Base-by-base conservation (phyloP, 37 sponge, comb jelly and placozoan genomes). In the Spongia lamella region DNA sequence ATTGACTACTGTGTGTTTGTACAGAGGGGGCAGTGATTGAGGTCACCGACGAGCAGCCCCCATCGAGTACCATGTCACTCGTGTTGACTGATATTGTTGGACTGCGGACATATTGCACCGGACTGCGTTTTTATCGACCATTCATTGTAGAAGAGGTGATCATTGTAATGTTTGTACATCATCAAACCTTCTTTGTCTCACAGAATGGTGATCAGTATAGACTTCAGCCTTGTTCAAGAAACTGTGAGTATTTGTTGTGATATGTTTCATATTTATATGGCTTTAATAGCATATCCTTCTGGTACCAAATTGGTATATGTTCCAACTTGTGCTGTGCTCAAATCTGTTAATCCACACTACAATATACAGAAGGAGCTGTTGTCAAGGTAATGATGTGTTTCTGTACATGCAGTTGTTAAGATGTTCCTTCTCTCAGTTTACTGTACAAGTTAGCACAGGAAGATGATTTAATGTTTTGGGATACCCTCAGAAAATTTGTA, bases 331-430 rank as follows among this genome's bases (percentile, higher is more conserved):
- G 33, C 61, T n/a, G 82, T 80, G 1, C 72, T 89, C 34, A 60
- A 84, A 43, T 84, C 90, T 27, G 55, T 81, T 27, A 19, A 38
- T 57, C 90, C 90, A 1, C 65, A 59, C 38, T 84, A 85, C 81
- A 50, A 76, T 60, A 76, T 84, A 54, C 76, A 75, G 71, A 89
- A 84, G 54, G 90, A 89, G 53, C 66, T 77, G 20, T 72, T 89
- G 14, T 84, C 84, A 15, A 74, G 84, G 89, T 89, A 38, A 60
- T 43, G 74, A 7, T 32, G 58, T 34, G 37, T 33, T 27, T 38
- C 19, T 0, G 51, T 7, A 6, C 5, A 27, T 30, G 20, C 9
- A 19, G 16, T 35, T 35, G 9, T 13, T 9, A 5, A 43, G 7
- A 43, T 43, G 47, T 43, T 5, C 9, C 47, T 13, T 43, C 47